phyloP scores from a whole-genome alignment of 2,888 invertebrate species.

The Spisula subtruncata region DNA sequence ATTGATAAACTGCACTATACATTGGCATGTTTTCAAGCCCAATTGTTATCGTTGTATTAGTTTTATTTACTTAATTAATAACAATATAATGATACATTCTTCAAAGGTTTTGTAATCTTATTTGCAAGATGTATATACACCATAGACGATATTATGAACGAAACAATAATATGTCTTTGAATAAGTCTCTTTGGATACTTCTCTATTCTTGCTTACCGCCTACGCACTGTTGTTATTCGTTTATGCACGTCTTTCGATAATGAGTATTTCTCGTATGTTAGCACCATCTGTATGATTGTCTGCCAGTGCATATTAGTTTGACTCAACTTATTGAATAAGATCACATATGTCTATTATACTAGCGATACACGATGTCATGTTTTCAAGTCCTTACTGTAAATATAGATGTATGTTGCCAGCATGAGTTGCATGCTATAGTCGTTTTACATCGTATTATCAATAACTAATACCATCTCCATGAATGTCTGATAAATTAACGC shows the following conservation, averaged over 20 bases:
- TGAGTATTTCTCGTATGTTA: neutral
- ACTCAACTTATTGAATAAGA: neutral
- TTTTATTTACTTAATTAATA: neutral
- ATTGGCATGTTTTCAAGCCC: neutral
- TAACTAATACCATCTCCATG: neutral
- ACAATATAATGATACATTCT: neutral
- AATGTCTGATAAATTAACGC: neutral
- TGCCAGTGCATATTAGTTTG: neutral
- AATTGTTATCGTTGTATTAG: neutral
- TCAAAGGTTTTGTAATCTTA: neutral
- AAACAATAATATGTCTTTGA: neutral
- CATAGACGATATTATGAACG: neutral
- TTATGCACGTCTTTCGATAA: neutral
- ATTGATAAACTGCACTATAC: neutral
- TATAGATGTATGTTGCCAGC: neutral
- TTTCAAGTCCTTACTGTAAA: neutral
- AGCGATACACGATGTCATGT: no score
- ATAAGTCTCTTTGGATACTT: neutral
- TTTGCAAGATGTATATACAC: neutral
- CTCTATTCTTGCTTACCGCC: neutral
- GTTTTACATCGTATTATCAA: neutral
- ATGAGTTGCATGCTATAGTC: neutral
- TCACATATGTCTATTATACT: neutral
- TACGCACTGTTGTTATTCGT: neutral
- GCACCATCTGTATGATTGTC: neutral